Evolutionary conservation across 2,888 invertebrate species (phyloP), one percentile per base, ranked within the genome.

Genomic region (Alentia gelatinosa): DNA sequence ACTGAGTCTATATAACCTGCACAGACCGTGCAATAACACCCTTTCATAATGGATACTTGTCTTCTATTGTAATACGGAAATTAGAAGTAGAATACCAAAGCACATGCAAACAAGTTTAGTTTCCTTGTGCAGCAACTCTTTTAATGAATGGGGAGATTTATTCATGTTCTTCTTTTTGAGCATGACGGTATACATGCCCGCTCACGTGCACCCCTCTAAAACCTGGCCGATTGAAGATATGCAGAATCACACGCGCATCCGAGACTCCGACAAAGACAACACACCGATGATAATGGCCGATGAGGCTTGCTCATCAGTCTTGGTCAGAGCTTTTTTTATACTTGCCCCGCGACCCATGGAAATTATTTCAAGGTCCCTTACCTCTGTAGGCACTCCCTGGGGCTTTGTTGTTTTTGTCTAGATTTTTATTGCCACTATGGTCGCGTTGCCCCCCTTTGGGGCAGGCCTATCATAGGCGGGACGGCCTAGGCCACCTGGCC

Each of bases 381-480:
- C 26, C 30, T 30, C 68, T 26, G 30, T 4, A 26, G 1, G 30
- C n/a, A 4, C 68, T 30, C 33, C 68, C 33, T 68, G 26, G 12
- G 68, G 68, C 68, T 68, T 68, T 68, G 68, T 68, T 68, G 68
- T 30, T 68, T 30, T 68, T 68, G 68, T 68, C 30, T 30, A 68
- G 68, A 15, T 30, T 30, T 68, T 68, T 68, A 68, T 68, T 68
- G 68, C 30, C 4, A 5, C 33, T 15, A 68, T 68, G 68, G 30
- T 30, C 30, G 68, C n/a, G 47, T 68, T 30, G n/a, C 4, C 26
- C 30, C 68, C 68, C 68, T 68, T 68, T 30, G 26, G 68, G 30
- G 12, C 30, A 68, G 68, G 26, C 30, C 30, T 68, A 68, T 68
- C 12, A 68, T 4, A 68, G 68, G 30, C 68, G n/a, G 26, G 68